Percentiles rank a stretch among this genome's conserved stretches.
These are phyloP conservation scores for Micromussa lordhowensis DNA, from an alignment of 92 coral and sea anemone species.

Conservation along the genomic window DNA sequence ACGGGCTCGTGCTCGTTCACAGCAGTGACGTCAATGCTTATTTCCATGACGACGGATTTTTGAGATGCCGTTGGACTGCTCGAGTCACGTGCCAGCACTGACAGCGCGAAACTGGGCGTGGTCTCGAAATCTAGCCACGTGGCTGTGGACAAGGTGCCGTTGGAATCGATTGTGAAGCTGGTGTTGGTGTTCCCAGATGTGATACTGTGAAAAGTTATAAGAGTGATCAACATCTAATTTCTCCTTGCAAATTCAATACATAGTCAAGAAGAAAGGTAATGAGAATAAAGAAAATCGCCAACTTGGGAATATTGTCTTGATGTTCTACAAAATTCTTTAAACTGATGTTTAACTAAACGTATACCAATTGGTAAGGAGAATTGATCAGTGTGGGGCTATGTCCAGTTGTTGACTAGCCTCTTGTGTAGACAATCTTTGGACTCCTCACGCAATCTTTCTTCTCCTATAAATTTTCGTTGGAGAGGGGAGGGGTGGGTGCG, in stretches of 20 bases:
- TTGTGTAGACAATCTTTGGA: too few species aligned
- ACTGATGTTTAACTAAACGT: not conserved
- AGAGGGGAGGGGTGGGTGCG: too few species aligned
- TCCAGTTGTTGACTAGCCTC: too few species aligned
- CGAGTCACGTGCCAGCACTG: slow-evolving; percentile 71
- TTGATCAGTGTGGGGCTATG: too few species aligned
- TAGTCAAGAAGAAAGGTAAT: not conserved
- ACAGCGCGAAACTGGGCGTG: slow-evolving; percentile 70
- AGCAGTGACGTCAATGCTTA: slow-evolving; percentile 69
- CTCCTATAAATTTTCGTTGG: too few species aligned
- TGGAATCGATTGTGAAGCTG: slow-evolving; percentile 60
- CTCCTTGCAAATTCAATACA: not conserved
- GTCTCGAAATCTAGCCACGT: slow-evolving; percentile 75
- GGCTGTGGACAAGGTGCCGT: slow-evolving; percentile 74
- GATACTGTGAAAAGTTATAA: slow-evolving; percentile 37
- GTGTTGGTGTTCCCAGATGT: slow-evolving; percentile 71
- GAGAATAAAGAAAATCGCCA: not conserved
- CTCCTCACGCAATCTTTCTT: too few species aligned
- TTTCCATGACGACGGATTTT: slow-evolving; percentile 57
- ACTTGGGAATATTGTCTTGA: too few species aligned
- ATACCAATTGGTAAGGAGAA: too few species aligned
- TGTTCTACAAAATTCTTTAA: not conserved
- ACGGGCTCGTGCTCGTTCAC: slow-evolving; percentile 72
- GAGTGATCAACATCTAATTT: not conserved
- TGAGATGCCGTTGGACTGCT: slow-evolving; percentile 69